These are phyloP conservation scores for Nipponacmea schrenckii DNA, from an alignment of 2,888 invertebrate genomes.

Conservation along the genomic window DNA sequence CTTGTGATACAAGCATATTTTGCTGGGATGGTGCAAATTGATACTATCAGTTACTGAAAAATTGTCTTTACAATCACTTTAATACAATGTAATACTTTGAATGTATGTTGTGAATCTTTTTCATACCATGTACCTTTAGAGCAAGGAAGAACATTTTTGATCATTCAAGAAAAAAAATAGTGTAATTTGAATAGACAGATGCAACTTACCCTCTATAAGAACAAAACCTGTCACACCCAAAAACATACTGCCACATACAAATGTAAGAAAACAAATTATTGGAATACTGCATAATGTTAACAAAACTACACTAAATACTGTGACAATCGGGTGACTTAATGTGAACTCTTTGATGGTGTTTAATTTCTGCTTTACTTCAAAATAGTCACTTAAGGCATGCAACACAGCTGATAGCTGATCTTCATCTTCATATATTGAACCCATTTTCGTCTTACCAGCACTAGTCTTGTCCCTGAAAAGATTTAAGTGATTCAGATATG, in stretches of 20 bases:
- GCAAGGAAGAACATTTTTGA: no score
- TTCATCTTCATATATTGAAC: constrained; percentile 11
- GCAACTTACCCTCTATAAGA: constrained; percentile 49
- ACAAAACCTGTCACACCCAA: constrained; percentile 48
- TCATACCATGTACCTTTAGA: no score
- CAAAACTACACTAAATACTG: constrained; percentile 43
- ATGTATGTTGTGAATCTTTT: no score
- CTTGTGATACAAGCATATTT: no score
- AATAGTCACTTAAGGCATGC: constrained; percentile 35
- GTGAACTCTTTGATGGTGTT: constrained; percentile 36
- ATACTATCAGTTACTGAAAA: no score
- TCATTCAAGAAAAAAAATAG: no score
- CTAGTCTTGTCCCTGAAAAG: no score
- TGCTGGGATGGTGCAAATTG: no score
- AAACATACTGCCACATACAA: constrained; percentile 43
- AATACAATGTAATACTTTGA: no score
- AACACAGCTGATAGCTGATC: constrained; percentile 16
- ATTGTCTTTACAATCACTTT: no score
- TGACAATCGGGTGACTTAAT: constrained; percentile 45
- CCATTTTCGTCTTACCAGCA: neutral
- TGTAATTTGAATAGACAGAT: neutral
- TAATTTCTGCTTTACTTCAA: constrained; percentile 40
- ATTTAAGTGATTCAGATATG: no score
- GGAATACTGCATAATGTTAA: constrained; percentile 51
- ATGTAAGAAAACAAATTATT: constrained; percentile 44